phyloP scores from a whole-genome alignment of 2,113 vertebrate species.

The Riparia riparia region DNA sequence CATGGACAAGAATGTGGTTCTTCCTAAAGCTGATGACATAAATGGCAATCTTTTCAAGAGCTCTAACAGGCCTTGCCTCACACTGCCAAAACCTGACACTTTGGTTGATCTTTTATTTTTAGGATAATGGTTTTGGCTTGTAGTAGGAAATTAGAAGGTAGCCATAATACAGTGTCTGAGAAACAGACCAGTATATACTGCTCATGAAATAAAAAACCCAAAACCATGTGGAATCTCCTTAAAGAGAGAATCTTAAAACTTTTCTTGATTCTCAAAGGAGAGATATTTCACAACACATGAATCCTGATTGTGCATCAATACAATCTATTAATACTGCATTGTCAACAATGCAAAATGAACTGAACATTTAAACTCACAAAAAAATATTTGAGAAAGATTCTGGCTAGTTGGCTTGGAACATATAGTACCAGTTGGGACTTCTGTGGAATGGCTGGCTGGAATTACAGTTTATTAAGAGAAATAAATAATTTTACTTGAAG shows the following conservation, averaged over 20 bases:
- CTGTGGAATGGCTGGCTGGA: neutral
- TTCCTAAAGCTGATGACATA: neutral
- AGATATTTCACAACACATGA: neutral
- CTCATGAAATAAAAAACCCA: neutral
- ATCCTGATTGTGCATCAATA: neutral
- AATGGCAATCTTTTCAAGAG: neutral
- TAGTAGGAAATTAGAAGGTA: neutral
- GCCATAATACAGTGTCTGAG: neutral
- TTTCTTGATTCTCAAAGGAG: neutral
- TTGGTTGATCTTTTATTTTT: neutral
- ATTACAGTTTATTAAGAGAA: neutral
- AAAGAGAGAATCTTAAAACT: neutral
- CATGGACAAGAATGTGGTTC: neutral
- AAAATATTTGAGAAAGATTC: neutral
- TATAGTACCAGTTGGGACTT: neutral
- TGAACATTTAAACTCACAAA: neutral
- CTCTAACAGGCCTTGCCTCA: neutral
- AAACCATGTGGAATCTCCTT: neutral
- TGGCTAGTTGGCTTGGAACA: neutral
- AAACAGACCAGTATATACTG: neutral
- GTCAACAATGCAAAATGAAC: neutral
- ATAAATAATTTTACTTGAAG: neutral
- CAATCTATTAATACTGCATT: neutral
- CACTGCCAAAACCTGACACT: neutral
- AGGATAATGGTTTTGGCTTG: neutral